Percentiles rank a stretch among this genome's conserved stretches.
Conservation (phyloP, 2,113 vertebrate genomes). For the Turnix velox region DNA sequence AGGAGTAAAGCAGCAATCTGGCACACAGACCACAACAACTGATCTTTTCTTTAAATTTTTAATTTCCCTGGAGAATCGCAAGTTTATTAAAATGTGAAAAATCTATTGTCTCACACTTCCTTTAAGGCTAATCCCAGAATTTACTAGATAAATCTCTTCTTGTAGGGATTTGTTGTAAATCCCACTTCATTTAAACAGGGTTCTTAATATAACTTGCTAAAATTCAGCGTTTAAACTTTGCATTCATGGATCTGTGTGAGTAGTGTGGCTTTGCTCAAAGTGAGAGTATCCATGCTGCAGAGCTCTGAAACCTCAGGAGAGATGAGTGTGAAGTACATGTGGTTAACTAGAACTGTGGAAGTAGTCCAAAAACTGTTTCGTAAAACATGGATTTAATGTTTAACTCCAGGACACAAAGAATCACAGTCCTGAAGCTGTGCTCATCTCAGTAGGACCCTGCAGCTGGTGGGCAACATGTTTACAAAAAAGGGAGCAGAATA, state of each 20-base stretch:
- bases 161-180: background rate
- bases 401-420: slow-evolving; percentile 12
- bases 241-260: background rate
- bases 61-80: slow-evolving; percentile 12
- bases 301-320: slow-evolving; percentile 13
- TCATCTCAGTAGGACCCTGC: background rate
- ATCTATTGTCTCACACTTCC: slow-evolving; percentile 27
- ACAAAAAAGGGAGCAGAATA: background rate
- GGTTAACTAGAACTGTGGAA: slow-evolving; percentile 3
- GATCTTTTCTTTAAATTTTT: background rate
- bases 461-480: background rate
- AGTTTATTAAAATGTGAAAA: slow-evolving; percentile 42
- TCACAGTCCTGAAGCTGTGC: background rate
- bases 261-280: background rate
- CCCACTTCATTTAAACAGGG: background rate
- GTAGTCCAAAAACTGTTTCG: background rate
- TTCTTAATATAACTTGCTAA: slow-evolving; percentile 2
- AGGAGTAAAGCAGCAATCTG: slow-evolving; percentile 14
- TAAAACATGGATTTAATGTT: background rate
- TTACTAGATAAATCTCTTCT: background rate
- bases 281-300: slow-evolving; percentile 3
- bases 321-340: background rate
- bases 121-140: slow-evolving; percentile 30
- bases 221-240: background rate
- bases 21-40: background rate